Conservation (phyloP, 2,113 vertebrate genomes). For the Petrocephalus zakoni region DNA sequence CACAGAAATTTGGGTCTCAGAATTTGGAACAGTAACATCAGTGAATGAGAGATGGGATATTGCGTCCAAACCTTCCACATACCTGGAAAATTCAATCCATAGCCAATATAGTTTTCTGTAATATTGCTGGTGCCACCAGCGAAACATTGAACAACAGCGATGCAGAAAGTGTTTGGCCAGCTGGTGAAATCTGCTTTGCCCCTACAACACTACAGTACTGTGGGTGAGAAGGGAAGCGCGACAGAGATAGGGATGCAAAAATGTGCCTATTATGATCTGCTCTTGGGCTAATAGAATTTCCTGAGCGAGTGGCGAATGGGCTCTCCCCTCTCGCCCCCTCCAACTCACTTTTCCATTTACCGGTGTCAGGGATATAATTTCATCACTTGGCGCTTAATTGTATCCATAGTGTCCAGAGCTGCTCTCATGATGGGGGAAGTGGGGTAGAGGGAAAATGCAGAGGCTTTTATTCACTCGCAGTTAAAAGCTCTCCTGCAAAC, state of each 20-base stretch:
- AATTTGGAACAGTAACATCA: no score
- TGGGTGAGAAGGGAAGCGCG: slow-evolving; percentile 13
- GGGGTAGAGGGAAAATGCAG: slow-evolving; percentile 51
- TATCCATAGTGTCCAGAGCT: slow-evolving; percentile 45
- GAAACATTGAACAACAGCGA: not conserved
- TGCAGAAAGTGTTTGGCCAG: not conserved
- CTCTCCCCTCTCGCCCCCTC: slow-evolving; percentile 43
- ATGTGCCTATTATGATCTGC: slow-evolving; percentile 40
- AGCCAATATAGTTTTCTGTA: no score
- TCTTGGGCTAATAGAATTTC: slow-evolving; percentile 53
- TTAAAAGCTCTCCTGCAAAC: slow-evolving; percentile 54
- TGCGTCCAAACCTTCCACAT: no score
- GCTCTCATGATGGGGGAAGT: slow-evolving; percentile 35
- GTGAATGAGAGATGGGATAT: no score
- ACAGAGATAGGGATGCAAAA: slow-evolving; percentile 39
- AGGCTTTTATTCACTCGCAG: slow-evolving; percentile 60
- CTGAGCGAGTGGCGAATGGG: slow-evolving; percentile 49
- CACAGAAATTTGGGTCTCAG: no score
- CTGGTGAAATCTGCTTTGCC: not conserved
- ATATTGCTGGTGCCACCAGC: no score
- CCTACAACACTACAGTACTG: not conserved
- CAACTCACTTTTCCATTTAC: slow-evolving; percentile 49
- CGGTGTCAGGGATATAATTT: slow-evolving; percentile 50
- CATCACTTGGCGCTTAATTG: slow-evolving; percentile 58
- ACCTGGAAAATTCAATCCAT: no score